Evolutionary conservation across 2,888 invertebrate species (phyloP).

Genomic region (Eilema caniola): DNA sequence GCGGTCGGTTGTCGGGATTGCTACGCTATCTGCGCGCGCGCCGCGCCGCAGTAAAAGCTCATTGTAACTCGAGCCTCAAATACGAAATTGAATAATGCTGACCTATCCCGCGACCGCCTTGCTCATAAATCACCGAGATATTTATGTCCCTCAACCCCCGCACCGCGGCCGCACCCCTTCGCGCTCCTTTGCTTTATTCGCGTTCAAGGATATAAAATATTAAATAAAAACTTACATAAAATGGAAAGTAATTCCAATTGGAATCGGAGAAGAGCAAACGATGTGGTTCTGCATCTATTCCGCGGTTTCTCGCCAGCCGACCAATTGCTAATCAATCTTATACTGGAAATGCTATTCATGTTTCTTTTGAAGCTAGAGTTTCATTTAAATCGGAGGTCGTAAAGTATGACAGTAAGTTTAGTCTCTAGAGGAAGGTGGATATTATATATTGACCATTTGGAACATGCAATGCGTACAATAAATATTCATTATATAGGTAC

Average conservation of each 20-base stretch:
- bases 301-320: slow-evolving; percentile 70
- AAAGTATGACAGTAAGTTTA: not conserved
- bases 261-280: slow-evolving; percentile 73
- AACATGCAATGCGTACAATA: not conserved
- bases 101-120: slow-evolving; percentile 87
- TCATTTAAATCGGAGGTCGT: slow-evolving; percentile 10
- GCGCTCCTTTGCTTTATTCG: slow-evolving; percentile 72
- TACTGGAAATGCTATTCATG: slow-evolving; percentile 24
- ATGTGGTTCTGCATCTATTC: slow-evolving; percentile 76
- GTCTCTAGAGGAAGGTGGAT: not conserved
- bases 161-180: slow-evolving; percentile 65
- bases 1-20: slow-evolving; percentile 61
- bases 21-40: slow-evolving; percentile 78
- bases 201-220: slow-evolving; percentile 83
- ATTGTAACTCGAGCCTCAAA: slow-evolving; percentile 86
- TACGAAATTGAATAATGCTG: slow-evolving; percentile 87
- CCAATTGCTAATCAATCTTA: slow-evolving; percentile 35
- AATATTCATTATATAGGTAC: not conserved
- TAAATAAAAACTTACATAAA: slow-evolving; percentile 85
- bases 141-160: slow-evolving; percentile 83
- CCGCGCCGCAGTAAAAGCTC: slow-evolving; percentile 83
- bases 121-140: slow-evolving; percentile 86
- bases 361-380: slow-evolving; percentile 21
- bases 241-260: slow-evolving; percentile 83
- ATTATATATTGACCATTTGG: not conserved